A percentile compares a stretch with the other conserved stretches of the same genome.
Evolutionary conservation across 2,888 invertebrate species (phyloP).

Genomic region (Phaedon cochleariae): DNA sequence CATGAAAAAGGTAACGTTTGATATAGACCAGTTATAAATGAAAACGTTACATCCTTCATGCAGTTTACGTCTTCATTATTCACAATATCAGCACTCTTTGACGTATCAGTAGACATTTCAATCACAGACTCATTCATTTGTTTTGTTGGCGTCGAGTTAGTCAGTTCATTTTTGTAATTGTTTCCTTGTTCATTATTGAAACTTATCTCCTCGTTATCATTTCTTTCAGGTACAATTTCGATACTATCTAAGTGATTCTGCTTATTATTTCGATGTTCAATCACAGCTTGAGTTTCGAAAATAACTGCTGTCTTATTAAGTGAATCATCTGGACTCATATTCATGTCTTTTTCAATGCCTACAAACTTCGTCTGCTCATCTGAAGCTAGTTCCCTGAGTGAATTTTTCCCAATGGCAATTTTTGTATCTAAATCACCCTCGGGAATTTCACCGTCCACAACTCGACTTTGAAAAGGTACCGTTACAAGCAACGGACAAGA

Average conservation of each 20-base stretch:
- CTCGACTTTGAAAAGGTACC: background rate
- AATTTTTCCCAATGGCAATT: background rate
- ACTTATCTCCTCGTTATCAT: background rate
- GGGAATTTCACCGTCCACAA: background rate
- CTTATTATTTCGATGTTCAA: background rate
- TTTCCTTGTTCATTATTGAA: background rate
- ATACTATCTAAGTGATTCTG: background rate
- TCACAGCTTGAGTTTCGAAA: background rate
- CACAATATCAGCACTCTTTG: background rate
- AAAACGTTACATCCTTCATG: too few species aligned
- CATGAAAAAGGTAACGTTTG: too few species aligned
- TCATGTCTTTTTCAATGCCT: too few species aligned
- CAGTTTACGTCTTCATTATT: background rate
- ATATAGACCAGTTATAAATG: too few species aligned
- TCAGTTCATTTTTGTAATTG: background rate
- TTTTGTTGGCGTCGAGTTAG: background rate
- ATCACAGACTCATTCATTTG: background rate
- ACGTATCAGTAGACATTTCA: background rate
- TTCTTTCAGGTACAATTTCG: conserved; percentile 8
- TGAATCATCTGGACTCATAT: too few species aligned
- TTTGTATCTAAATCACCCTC: background rate
- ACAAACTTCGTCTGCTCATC: too few species aligned
- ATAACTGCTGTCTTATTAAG: too few species aligned
- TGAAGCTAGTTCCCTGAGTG: background rate
- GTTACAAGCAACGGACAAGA: background rate